Evolutionary conservation across 2,888 invertebrate species (phyloP).

Genomic region (Microchrysa polita): DNA sequence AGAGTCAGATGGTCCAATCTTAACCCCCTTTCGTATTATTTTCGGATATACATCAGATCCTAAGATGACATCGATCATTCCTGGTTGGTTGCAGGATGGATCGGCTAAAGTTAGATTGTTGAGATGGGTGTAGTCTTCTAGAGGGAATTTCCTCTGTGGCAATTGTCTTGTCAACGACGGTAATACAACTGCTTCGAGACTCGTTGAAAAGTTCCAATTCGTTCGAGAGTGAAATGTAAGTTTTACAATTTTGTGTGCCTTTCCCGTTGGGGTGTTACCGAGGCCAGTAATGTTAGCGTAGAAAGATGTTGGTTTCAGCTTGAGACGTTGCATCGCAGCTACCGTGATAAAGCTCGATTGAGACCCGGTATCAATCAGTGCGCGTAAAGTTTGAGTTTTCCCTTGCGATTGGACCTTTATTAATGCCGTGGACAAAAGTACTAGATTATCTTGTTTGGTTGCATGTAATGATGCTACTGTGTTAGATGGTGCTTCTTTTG

Average conservation of each 20-base stretch:
- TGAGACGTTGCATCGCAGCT: background rate
- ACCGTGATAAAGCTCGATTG: background rate
- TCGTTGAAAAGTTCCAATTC: background rate
- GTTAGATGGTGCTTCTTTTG: too few species aligned
- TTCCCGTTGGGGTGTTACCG: background rate
- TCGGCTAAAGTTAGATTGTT: too few species aligned
- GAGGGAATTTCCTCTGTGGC: too few species aligned
- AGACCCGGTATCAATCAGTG: constrained; percentile 7
- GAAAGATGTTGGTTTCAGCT: background rate
- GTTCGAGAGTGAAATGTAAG: background rate
- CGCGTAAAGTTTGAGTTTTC: background rate
- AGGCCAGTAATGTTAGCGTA: background rate
- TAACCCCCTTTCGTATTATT: background rate
- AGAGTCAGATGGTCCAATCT: background rate
- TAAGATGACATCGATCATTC: background rate
- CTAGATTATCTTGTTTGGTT: background rate
- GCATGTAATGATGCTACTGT: too few species aligned
- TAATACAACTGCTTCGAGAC: background rate
- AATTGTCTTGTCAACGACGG: background rate
- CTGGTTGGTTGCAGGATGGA: background rate
- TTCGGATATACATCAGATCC: background rate
- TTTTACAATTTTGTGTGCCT: background rate
- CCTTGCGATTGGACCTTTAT: background rate
- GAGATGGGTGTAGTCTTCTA: background rate
- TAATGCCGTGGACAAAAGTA: background rate